These are phyloP conservation scores for Amphilophus citrinellus DNA, from an alignment of 2,113 vertebrate species.

Conservation along the genomic window DNA sequence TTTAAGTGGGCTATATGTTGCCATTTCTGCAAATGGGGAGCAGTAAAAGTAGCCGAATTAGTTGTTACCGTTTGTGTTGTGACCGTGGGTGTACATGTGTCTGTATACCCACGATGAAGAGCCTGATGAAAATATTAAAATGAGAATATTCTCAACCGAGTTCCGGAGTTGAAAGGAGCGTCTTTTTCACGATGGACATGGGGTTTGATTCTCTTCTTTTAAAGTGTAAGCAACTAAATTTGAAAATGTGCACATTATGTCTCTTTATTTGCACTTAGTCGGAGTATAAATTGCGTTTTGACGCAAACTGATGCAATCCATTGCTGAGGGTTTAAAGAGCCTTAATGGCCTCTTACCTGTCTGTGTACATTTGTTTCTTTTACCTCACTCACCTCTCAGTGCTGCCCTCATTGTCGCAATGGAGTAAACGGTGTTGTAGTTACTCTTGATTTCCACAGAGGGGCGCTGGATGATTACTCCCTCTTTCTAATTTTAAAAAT, in stretches of 20 bases:
- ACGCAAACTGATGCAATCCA: not conserved
- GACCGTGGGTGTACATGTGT: not conserved
- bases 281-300: not conserved
- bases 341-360: not conserved
- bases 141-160: not conserved
- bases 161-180: not conserved
- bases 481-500: not conserved
- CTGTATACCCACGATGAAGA: rapidly evolving
- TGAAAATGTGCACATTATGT: not conserved
- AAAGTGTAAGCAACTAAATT: not conserved
- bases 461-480: constrained; percentile 15
- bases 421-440: not conserved
- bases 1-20: not conserved
- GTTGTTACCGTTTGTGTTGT: not conserved
- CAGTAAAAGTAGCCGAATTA: not conserved
- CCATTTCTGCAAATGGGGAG: not conserved
- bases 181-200: not conserved
- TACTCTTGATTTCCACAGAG: not conserved
- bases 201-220: rapidly evolving
- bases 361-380: not conserved
- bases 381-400: not conserved
- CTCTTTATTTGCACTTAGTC: not conserved
- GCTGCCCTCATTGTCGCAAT: too few relatives aligned
- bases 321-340: not conserved
- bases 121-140: not conserved